Evolutionary conservation across 1,140 invertebrate genomes (phyloP), one percentile per base, ranked within the genome.

Genomic region (Halictus rubicundus): DNA sequence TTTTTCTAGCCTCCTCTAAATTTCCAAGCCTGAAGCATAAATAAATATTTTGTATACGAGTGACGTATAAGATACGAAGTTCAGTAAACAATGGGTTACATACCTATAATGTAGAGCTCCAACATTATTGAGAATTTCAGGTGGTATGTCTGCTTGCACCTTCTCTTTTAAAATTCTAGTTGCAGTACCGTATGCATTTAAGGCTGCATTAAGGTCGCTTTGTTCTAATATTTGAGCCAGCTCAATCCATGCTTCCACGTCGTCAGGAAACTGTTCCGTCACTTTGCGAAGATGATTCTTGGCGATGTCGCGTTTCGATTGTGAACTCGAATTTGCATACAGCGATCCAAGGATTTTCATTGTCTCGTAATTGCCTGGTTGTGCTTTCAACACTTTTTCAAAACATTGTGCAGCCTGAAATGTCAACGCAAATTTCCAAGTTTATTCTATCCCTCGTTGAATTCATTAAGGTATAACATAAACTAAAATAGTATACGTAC

Each of bases 171-270:
- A 93, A 73, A 99, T 98, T 85, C 96, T 96, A 46, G 97, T 98
- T 5, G 99, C 98, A 57, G 97, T 99, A 64, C 96, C 96, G 91
- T 99, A 99, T 0, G 98, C 98, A 88, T 96, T 96, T 21, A 99
- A 92, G 2, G 98, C 92, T 70, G 94, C 96, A 91, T 96, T 96
- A 42, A 99, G 94, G 95, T 99, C 99, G 88, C 96, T 97, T 89
- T 99, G 98, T 90, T 99, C 99, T 52, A 99, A 94, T 89, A 99
- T 99, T 93, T 99, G 99, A 0, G 99, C 99, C 65, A 99, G 93
- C 92, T 99, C 99, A 83, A 99, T 99, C 98, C 99, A 99, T 2
- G 98, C 99, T 92, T 99, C 99, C 5, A 99, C 97, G 93, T 99
- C 99, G 88, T 99, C 98, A 0, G 98, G 98, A 92, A 98, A 98